Base-by-base conservation (phyloP, 2,113 vertebrate species). In the Chloebia gouldiae region DNA sequence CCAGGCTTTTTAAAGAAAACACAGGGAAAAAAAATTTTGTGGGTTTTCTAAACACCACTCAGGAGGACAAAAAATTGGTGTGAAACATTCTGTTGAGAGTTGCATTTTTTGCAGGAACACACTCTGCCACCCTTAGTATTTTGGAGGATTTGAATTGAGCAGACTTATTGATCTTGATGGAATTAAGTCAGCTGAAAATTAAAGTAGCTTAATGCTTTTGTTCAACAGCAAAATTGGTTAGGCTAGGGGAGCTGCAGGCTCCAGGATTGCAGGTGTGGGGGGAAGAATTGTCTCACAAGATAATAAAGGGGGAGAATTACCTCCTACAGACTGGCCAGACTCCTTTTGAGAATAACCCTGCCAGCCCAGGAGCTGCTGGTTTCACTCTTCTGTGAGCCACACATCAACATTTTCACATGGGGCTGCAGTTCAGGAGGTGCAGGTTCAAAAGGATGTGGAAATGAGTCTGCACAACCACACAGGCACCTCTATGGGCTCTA, bases 1-100 rank as follows among this genome's bases (percentile, higher is more conserved):
- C 68, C 2, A 24, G 13, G 78, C 81, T 95, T 96, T 95, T 78
- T 89, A 90, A 90, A 83, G 90, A 84, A 83, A 92, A 87, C 22
- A 51, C 57, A 56, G 71, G 72, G 64, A 94, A 92, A 37, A 37
- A 86, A 93, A 93, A 37, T 60, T 86, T 73, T 60, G 86, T 63
- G 65, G 16, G 35, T 18, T 93, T 82, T 90, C 76, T 59, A 95
- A 90, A 96, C 86, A 65, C 16, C 68, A 33, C 68, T 78, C 37
- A 3, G 18, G 21, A 44, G 25, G 30, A 63, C 3, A 15, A 15
- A 50, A 59, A 68, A 37, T 25, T 0, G 2, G 70, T 37, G 75
- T 47, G 81, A 94, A 96, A 70, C 15, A 45, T 90, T 94, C 75
- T 89, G 70, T 15, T 53, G 49, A 2, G 1, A 87, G 40, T 68